Percentiles rank a stretch among this genome's conserved stretches.
phyloP scores from a whole-genome alignment of 2,113 vertebrate species.

The Gymnarchus niloticus region DNA sequence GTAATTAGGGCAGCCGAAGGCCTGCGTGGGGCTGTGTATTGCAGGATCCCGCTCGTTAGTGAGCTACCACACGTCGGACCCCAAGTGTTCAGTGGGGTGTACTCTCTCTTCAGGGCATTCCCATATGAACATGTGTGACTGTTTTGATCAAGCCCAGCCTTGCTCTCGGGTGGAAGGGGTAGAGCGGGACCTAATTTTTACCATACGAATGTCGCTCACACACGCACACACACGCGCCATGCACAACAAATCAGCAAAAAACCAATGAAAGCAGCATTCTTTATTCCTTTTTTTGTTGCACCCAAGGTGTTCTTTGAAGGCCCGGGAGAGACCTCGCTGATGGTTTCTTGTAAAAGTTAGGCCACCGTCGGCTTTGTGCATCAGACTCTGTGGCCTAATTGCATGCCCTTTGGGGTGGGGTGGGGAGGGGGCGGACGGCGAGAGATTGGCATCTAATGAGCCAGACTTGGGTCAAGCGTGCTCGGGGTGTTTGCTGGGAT shows the following conservation, averaged over 20 bases:
- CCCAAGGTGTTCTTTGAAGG: neutral
- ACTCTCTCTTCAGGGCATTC: constrained; percentile 30
- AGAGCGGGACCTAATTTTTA: constrained; percentile 22
- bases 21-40: constrained; percentile 25
- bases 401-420: constrained; percentile 21
- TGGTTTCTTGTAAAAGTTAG: neutral
- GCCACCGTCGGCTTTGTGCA: constrained; percentile 29
- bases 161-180: constrained; percentile 30
- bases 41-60: constrained; percentile 42
- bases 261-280: neutral
- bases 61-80: constrained; percentile 8
- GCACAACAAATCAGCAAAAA: constrained; percentile 14
- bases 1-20: constrained; percentile 50
- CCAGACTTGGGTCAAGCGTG: constrained; percentile 47
- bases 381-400: constrained; percentile 40
- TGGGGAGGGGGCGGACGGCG: constrained; percentile 8
- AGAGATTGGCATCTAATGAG: constrained; percentile 63
- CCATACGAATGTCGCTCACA: constrained; percentile 11
- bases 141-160: constrained; percentile 33
- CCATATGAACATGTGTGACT: constrained; percentile 29
- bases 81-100: constrained; percentile 13
- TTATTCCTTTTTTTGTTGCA: neutral
- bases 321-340: neutral
- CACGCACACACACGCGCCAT: constrained; percentile 26
- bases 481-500: constrained; percentile 48